Evolutionary conservation across 2,888 invertebrate species (phyloP).

Genomic region (Malthinus seriepunctatus): DNA sequence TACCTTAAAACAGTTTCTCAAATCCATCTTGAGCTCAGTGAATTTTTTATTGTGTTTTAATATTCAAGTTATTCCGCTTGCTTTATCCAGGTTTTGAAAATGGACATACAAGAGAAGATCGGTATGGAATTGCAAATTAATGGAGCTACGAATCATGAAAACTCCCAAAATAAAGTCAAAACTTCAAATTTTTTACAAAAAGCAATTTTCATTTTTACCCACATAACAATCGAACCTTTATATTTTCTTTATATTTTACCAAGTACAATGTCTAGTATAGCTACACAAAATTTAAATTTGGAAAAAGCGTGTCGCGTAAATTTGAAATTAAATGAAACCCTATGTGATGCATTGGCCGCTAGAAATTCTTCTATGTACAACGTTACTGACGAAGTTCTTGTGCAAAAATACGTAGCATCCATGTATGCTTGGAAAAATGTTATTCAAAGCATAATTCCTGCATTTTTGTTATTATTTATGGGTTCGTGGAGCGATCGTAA

Average conservation of each 20-base stretch:
- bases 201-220: not conserved
- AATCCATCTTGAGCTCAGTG: too few relatives aligned
- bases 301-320: slow-evolving; percentile 85
- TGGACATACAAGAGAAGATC: too few relatives aligned
- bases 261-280: slow-evolving; percentile 64
- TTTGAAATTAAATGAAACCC: slow-evolving; percentile 65
- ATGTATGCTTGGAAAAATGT: slow-evolving; percentile 62
- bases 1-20: too few relatives aligned
- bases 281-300: slow-evolving; percentile 79
- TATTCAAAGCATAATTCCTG: slow-evolving; percentile 59
- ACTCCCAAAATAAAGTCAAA: too few relatives aligned
- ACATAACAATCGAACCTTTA: slow-evolving; percentile 61
- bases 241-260: slow-evolving; percentile 67
- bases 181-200: not conserved
- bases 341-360: slow-evolving; percentile 73
- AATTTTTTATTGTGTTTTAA: too few relatives aligned
- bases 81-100: too few relatives aligned
- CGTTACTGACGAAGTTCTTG: slow-evolving; percentile 57
- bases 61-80: too few relatives aligned
- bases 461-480: slow-evolving; percentile 59
- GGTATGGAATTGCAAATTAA: too few relatives aligned
- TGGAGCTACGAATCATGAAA: too few relatives aligned
- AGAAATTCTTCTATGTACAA: slow-evolving; percentile 69
- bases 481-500: slow-evolving; percentile 67
- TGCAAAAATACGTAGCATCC: slow-evolving; percentile 41